A percentile compares a stretch with the other conserved stretches of the same genome.
Conservation (phyloP, 2,113 vertebrate species). For the Panthera tigris region DNA sequence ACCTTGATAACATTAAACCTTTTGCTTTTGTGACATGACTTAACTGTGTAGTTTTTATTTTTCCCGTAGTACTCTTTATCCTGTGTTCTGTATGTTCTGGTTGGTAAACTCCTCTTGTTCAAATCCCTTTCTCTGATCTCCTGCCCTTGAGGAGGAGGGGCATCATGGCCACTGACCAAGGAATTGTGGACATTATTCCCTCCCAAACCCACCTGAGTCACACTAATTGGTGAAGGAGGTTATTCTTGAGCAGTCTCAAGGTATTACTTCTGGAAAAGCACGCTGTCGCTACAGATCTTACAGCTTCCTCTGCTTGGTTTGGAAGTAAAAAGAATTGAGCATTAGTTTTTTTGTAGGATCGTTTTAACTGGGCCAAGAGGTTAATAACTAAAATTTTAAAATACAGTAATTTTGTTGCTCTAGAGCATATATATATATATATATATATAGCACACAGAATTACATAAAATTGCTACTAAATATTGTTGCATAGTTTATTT, state of each 20-base stretch:
- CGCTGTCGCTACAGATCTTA: conserved; percentile 53
- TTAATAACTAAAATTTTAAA: conserved; percentile 61
- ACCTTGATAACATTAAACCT: conserved; percentile 64
- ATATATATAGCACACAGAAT: background rate
- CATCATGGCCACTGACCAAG: conserved; percentile 74
- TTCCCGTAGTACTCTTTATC: conserved; percentile 39
- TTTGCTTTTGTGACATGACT: conserved; percentile 65
- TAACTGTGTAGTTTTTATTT: conserved; percentile 67
- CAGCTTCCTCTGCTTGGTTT: conserved; percentile 52
- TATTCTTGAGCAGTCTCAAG: conserved; percentile 66
- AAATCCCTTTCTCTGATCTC: conserved; percentile 48
- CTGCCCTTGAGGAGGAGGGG: conserved; percentile 74
- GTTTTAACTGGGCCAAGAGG: conserved; percentile 59
- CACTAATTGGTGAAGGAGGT: conserved; percentile 65
- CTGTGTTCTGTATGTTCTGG: conserved; percentile 3
- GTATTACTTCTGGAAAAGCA: conserved; percentile 68
- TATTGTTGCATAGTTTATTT: conserved; percentile 24
- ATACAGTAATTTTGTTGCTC: conserved; percentile 44
- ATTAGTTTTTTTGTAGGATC: conserved; percentile 60
- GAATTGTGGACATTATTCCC: conserved; percentile 63
- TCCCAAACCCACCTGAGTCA: conserved; percentile 58
- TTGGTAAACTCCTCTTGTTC: conserved; percentile 62
- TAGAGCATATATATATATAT: background rate
- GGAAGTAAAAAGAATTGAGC: conserved; percentile 47
- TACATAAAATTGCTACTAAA: conserved; percentile 26